phyloP scores from a whole-genome alignment of 2,113 vertebrate genomes.

The Raja brachyura region DNA sequence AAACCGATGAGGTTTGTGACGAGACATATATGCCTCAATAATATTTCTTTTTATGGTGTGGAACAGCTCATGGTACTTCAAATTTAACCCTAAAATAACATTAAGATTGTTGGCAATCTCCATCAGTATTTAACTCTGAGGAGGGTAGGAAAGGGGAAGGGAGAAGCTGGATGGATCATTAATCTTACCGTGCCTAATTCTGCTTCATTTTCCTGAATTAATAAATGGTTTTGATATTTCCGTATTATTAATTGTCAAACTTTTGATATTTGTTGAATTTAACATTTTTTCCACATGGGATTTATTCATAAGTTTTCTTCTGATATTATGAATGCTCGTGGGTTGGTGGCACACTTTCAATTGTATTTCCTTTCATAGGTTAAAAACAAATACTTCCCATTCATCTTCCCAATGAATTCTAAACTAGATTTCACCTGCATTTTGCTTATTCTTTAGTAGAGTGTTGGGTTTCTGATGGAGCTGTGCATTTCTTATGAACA shows the following conservation, averaged over 20 bases:
- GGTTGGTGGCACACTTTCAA: not conserved
- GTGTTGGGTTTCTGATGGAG: not conserved
- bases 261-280: not conserved
- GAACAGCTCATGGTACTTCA: not conserved
- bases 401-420: constrained; percentile 6
- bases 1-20: not conserved
- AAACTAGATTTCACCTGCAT: not conserved
- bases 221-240: not conserved
- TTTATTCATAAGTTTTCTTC: not conserved
- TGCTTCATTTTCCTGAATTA: not conserved
- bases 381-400: not conserved
- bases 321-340: not conserved
- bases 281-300: not conserved
- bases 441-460: not conserved
- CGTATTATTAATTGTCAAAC: too few species aligned
- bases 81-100: not conserved
- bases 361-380: not conserved
- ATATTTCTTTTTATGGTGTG: not conserved
- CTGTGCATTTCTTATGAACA: not conserved
- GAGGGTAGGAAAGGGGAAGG: not conserved
- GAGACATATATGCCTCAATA: not conserved
- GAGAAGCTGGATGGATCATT: not conserved
- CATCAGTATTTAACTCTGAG: not conserved
- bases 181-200: not conserved
- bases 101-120: not conserved